Evolutionary conservation across 2,797 vertebrate species (phyloP).

Genomic region (Gallinago nigripennis): DNA sequence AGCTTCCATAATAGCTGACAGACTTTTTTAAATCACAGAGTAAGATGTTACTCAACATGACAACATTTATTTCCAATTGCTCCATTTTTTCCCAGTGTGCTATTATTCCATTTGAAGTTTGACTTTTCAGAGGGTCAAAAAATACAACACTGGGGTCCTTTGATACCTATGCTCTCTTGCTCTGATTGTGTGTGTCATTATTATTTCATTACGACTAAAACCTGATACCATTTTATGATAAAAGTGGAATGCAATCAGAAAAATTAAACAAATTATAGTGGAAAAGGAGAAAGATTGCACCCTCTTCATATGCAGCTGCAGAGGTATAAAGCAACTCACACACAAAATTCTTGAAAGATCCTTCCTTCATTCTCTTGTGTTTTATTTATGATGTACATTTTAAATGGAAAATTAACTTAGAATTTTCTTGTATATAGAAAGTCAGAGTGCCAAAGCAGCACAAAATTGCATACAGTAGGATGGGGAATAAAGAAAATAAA

Average conservation of each 20-base stretch:
- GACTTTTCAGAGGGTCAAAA: constrained; percentile 9
- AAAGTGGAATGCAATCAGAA: background rate
- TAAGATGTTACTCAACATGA: background rate
- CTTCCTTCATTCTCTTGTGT: background rate
- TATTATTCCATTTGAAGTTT: background rate
- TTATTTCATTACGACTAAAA: background rate
- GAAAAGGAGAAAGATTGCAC: background rate
- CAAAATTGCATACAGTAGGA: background rate
- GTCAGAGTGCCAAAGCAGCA: background rate
- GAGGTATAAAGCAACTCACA: background rate
- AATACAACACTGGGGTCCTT: background rate
- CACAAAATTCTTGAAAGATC: background rate
- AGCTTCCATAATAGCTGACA: background rate
- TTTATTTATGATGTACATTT: background rate
- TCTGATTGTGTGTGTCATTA: background rate
- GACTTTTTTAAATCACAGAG: background rate
- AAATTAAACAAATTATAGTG: background rate
- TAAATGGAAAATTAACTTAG: background rate
- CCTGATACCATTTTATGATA: background rate
- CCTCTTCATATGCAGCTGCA: background rate
- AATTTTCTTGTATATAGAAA: background rate
- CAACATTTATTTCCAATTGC: constrained; percentile 6
- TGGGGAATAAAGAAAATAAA: background rate
- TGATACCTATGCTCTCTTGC: background rate
- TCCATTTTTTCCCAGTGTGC: background rate